Evolutionary conservation across 1,140 invertebrate genomes (phyloP).

Genomic region (Drosophila mauritiana): DNA sequence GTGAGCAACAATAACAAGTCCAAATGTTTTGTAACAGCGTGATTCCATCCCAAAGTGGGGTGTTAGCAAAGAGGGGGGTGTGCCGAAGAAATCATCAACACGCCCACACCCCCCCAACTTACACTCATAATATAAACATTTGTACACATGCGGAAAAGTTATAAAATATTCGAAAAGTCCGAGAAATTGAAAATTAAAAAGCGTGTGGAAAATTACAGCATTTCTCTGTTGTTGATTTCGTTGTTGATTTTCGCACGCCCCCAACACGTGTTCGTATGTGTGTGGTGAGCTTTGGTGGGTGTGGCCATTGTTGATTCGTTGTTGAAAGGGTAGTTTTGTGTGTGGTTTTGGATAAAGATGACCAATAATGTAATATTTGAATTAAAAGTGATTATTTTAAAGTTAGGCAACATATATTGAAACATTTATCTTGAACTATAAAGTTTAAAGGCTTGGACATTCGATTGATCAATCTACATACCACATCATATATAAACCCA

Average conservation of each 20-base stretch:
- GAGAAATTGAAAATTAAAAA: conserved; percentile 14
- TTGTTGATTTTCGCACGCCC: conserved; percentile 54
- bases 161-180: conserved; percentile 51
- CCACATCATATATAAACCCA: no score
- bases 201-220: conserved; percentile 68
- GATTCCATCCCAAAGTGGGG: conserved; percentile 20
- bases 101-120: not conserved
- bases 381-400: not conserved
- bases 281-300: conserved; percentile 18
- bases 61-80: not conserved
- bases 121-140: conserved; percentile 23
- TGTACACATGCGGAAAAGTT: conserved; percentile 50
- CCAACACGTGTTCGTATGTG: conserved; percentile 33
- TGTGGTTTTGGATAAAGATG: not conserved
- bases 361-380: not conserved
- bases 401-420: not conserved
- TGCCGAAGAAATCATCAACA: not conserved
- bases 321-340: not conserved
- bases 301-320: not conserved
- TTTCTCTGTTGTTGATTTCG: conserved; percentile 23
- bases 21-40: conserved; percentile 49
- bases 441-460: no score
- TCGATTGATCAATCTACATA: no score
- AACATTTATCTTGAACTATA: not conserved
- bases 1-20: conserved; percentile 30